A percentile compares a stretch with the other conserved stretches of the same genome.
These are phyloP conservation scores for Podarcis raffonei DNA, from an alignment of 2,113 vertebrate genomes.

Conservation along the genomic window DNA sequence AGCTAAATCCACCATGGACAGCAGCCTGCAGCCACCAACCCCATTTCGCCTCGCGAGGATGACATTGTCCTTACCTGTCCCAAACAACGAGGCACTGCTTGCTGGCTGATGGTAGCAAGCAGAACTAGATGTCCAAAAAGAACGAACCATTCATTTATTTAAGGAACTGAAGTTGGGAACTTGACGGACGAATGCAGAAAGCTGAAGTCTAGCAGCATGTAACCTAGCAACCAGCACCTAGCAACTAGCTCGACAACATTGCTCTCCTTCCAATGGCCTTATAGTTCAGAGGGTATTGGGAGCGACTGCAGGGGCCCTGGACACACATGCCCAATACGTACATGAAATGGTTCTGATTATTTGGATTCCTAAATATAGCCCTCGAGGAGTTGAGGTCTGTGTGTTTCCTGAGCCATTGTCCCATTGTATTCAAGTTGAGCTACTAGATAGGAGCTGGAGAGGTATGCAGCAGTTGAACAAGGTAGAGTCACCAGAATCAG, in stretches of 20 bases:
- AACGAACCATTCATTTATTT: background rate
- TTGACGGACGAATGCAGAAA: slow-evolving; percentile 20
- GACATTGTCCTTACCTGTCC: slow-evolving; percentile 4
- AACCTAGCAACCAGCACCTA: slow-evolving; percentile 58
- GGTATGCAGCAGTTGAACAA: too few relatives aligned
- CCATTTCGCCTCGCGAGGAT: slow-evolving; percentile 28
- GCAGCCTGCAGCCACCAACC: background rate
- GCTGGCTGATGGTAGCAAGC: background rate
- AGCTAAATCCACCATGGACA: background rate
- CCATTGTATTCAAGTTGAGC: background rate
- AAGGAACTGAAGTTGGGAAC: slow-evolving; percentile 15
- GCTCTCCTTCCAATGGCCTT: background rate
- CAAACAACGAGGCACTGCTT: background rate
- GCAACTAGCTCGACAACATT: slow-evolving; percentile 54
- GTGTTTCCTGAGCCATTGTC: background rate
- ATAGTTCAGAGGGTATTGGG: background rate
- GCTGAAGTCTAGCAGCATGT: slow-evolving; percentile 39
- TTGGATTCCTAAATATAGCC: background rate
- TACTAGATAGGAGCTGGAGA: background rate
- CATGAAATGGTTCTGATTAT: too few relatives aligned
- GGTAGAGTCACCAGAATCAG: background rate
- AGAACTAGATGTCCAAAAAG: background rate
- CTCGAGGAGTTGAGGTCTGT: background rate
- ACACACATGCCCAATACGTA: background rate
- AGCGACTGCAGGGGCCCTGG: background rate